A percentile compares a stretch with the other conserved stretches of the same genome.
phyloP scores from a whole-genome alignment of 1,140 invertebrate genomes.

The Phocides pigmalion region DNA sequence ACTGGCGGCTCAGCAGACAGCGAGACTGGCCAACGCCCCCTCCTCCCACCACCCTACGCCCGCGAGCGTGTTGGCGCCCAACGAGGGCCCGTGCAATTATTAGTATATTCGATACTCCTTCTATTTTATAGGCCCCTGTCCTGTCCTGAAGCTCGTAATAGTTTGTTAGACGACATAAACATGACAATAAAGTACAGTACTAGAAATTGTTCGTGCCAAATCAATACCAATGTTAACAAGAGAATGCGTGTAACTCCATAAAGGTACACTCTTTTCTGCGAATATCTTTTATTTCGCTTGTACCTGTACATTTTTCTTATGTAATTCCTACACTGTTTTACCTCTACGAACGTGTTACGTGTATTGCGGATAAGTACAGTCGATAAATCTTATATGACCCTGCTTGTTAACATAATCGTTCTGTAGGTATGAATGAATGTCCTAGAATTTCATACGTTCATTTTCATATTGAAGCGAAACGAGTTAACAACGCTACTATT shows the following conservation, averaged over 20 bases:
- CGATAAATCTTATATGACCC: too few species aligned
- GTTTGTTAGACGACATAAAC: constrained; percentile 1
- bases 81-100: constrained; percentile 44
- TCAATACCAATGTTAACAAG: not conserved
- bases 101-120: constrained; percentile 4
- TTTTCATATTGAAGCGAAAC: too few species aligned
- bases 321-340: not conserved
- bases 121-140: constrained; percentile 8
- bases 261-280: not conserved
- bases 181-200: not conserved
- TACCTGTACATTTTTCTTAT: not conserved
- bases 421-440: not conserved
- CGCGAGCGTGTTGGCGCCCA: constrained; percentile 59
- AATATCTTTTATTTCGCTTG: not conserved
- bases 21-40: constrained; percentile 47
- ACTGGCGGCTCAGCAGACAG: constrained; percentile 51
- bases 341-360: not conserved
- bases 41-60: constrained; percentile 41
- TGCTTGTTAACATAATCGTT: not conserved
- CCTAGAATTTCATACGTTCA: too few species aligned
- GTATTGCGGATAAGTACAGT: too few species aligned
- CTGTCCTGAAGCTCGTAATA: constrained; percentile 1
- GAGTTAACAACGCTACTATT: too few species aligned
- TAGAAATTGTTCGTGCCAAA: not conserved
- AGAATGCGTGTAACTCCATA: not conserved